Conservation (phyloP, 2,888 invertebrate species). For the Caradrina clavipalpis region DNA sequence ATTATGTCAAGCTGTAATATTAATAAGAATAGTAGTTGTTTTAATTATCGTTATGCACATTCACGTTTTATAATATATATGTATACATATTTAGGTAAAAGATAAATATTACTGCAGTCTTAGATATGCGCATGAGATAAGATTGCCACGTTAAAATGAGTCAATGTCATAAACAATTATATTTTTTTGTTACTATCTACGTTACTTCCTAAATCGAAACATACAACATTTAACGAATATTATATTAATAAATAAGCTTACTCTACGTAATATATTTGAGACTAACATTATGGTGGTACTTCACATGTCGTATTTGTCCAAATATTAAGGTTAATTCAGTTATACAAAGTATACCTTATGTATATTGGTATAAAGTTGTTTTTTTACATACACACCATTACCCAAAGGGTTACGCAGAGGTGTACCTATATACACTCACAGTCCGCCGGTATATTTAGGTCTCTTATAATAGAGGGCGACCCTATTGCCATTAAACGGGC, state of each 20-base stretch:
- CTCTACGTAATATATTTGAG: constrained; percentile 47
- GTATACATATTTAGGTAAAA: constrained; percentile 31
- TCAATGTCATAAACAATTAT: constrained; percentile 34
- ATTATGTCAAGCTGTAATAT: constrained; percentile 6
- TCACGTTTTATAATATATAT: constrained; percentile 1
- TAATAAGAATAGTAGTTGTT: constrained; percentile 1
- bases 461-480: no score
- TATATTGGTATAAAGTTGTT: no score
- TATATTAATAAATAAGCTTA: constrained; percentile 54
- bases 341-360: no score
- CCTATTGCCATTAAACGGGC: no score
- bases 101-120: constrained; percentile 55
- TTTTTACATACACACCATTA: no score
- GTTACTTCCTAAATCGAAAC: constrained; percentile 6
- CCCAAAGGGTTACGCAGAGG: no score
- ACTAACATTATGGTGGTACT: constrained; percentile 8
- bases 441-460: no score
- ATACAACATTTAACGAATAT: constrained; percentile 38
- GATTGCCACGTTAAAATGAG: constrained; percentile 34
- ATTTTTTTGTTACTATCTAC: constrained; percentile 15
- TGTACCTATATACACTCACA: no score
- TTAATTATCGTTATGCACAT: constrained; percentile 24
- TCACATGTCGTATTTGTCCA: no score
- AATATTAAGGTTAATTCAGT: no score
- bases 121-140: constrained; percentile 45